These are phyloP conservation scores for Drusus annulatus DNA, from an alignment of 1,140 invertebrate species.

Conservation along the genomic window DNA sequence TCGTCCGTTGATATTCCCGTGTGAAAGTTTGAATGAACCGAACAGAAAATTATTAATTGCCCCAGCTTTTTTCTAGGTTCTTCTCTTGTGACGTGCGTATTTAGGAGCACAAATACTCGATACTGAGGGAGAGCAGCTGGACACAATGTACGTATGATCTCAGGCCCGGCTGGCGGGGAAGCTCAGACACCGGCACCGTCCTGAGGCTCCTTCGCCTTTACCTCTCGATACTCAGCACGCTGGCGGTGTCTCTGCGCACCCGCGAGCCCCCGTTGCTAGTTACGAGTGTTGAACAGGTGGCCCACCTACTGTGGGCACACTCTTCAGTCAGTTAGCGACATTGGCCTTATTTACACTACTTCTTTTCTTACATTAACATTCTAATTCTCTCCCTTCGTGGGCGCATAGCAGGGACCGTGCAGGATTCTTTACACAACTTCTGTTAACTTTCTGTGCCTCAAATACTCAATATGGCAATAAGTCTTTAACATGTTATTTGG, in stretches of 20 bases:
- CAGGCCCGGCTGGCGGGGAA: slow-evolving; percentile 46
- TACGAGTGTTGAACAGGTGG: background rate
- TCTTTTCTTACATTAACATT: background rate
- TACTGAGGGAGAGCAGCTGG: slow-evolving; percentile 39
- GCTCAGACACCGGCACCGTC: slow-evolving; percentile 44
- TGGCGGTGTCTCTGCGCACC: slow-evolving; percentile 16
- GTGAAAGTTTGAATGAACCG: slow-evolving; percentile 66
- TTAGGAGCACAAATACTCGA: slow-evolving; percentile 59
- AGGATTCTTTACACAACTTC: background rate
- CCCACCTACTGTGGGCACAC: background rate
- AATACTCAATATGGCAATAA: background rate
- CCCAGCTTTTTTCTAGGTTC: slow-evolving; percentile 67
- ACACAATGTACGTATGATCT: slow-evolving; percentile 57
- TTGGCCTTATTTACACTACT: slow-evolving; percentile 17
- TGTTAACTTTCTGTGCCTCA: too few species aligned
- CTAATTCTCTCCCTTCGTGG: slow-evolving; percentile 14
- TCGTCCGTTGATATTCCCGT: slow-evolving; percentile 55
- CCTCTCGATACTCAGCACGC: background rate
- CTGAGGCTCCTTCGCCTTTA: background rate
- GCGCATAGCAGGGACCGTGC: background rate
- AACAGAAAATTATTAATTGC: slow-evolving; percentile 72
- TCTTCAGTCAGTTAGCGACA: slow-evolving; percentile 28
- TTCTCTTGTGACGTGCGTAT: slow-evolving; percentile 59
- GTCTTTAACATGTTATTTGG: too few species aligned
- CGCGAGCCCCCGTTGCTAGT: slow-evolving; percentile 17